Percentiles rank a stretch among this genome's conserved stretches.
phyloP scores from a whole-genome alignment of 2,888 invertebrate species.

The Monopis laevigella region DNA sequence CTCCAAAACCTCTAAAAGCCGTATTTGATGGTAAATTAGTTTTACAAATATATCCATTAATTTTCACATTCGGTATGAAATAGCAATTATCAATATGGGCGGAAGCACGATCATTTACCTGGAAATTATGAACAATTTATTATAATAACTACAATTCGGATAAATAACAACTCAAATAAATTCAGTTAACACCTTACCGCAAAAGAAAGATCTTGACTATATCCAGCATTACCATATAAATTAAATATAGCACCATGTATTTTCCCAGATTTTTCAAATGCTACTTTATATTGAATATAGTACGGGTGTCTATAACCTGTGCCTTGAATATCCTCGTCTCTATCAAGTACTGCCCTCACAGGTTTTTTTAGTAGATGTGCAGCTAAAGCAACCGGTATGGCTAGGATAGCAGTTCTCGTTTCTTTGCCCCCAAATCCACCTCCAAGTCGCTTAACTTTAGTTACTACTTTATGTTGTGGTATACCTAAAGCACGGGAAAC shows the following conservation, averaged over 20 bases:
- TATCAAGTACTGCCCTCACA: slow-evolving; percentile 79
- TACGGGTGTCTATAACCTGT: slow-evolving; percentile 86
- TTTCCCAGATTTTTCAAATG: slow-evolving; percentile 74
- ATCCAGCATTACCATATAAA: slow-evolving; percentile 78
- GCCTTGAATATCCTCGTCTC: slow-evolving; percentile 87
- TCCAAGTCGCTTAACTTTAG: slow-evolving; percentile 80
- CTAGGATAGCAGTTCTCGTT: slow-evolving; percentile 68
- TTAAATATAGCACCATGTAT: slow-evolving; percentile 71
- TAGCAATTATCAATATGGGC: slow-evolving; percentile 86
- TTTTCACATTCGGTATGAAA: slow-evolving; percentile 74
- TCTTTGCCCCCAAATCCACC: slow-evolving; percentile 94
- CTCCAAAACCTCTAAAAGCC: slow-evolving; percentile 93
- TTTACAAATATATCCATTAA: slow-evolving; percentile 79
- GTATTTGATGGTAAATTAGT: slow-evolving; percentile 93
- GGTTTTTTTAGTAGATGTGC: slow-evolving; percentile 77
- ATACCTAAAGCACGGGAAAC: slow-evolving; percentile 71
- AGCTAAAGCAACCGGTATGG: slow-evolving; percentile 76
- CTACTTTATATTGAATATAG: slow-evolving; percentile 78
- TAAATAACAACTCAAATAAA: slow-evolving; percentile 2
- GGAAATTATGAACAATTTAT: slow-evolving; percentile 23
- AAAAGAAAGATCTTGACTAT: slow-evolving; percentile 75
- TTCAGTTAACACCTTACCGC: slow-evolving; percentile 50
- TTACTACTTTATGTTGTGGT: slow-evolving; percentile 72
- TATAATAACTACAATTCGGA: no score
- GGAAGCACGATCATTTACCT: slow-evolving; percentile 84